A percentile compares a stretch with the other conserved stretches of the same genome.
phyloP scores from a whole-genome alignment of 2,888 invertebrate genomes.

The Tineola bisselliella region DNA sequence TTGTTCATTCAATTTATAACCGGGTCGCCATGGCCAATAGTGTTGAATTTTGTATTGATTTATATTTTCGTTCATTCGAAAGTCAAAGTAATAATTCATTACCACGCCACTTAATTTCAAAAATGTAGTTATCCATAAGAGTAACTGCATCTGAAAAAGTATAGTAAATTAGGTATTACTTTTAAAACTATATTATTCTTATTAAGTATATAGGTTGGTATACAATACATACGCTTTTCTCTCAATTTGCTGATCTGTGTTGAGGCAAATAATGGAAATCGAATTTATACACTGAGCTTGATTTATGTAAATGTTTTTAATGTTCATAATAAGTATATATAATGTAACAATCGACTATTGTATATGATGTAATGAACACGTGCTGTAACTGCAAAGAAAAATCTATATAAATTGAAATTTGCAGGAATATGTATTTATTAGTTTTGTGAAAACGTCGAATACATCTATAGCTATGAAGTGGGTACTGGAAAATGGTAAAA shows the following conservation, averaged over 20 bases:
- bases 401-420: background rate
- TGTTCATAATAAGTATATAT: background rate
- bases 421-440: background rate
- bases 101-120: background rate
- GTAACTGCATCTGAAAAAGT: background rate
- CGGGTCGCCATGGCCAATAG: constrained; percentile 42
- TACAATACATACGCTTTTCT: no score
- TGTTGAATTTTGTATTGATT: background rate
- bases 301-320: background rate
- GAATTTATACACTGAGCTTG: background rate
- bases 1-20: constrained; percentile 27
- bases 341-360: background rate
- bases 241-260: no score
- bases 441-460: background rate
- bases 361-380: background rate
- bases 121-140: background rate
- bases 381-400: background rate
- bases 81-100: background rate
- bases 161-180: no score
- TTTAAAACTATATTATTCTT: no score
- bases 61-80: background rate
- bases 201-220: no score
- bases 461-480: no score
- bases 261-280: no score
- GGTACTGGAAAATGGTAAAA: no score